Evolutionary conservation across 2,888 invertebrate species (phyloP).

Genomic region (Flexamia atlantica): DNA sequence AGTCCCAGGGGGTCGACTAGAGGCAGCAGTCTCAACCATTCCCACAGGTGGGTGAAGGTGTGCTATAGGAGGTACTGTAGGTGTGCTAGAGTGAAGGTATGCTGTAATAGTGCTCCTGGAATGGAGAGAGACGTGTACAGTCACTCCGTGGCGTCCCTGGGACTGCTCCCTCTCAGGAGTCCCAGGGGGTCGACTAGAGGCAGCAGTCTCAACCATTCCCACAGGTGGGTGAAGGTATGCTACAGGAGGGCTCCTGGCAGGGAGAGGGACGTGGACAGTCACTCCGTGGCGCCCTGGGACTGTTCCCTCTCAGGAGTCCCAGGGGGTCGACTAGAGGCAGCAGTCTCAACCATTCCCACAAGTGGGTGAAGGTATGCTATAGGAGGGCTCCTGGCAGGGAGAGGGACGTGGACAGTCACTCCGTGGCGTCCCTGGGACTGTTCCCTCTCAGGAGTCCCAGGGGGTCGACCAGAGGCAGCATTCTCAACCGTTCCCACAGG

Average conservation of each 20-base stretch:
- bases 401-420: conserved; percentile 70
- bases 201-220: conserved; percentile 74
- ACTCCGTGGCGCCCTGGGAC: conserved; percentile 67
- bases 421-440: conserved; percentile 67
- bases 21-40: conserved; percentile 74
- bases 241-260: conserved; percentile 33
- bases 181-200: conserved; percentile 73
- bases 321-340: conserved; percentile 73
- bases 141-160: conserved; percentile 68
- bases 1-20: conserved; percentile 73
- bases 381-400: conserved; percentile 57
- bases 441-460: conserved; percentile 72
- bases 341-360: conserved; percentile 74
- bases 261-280: conserved; percentile 70
- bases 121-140: conserved; percentile 68
- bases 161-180: conserved; percentile 70
- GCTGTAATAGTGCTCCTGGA: conserved; percentile 14
- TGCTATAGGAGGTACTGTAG: not conserved
- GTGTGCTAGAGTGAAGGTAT: too few species aligned
- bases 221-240: conserved; percentile 70
- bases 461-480: conserved; percentile 73
- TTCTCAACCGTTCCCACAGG: conserved; percentile 74
- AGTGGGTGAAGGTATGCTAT: conserved; percentile 66
- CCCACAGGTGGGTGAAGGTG: conserved; percentile 72
- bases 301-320: conserved; percentile 71